Base-by-base conservation (phyloP, 1,140 invertebrate genomes). In the Drosophila novamexicana region DNA sequence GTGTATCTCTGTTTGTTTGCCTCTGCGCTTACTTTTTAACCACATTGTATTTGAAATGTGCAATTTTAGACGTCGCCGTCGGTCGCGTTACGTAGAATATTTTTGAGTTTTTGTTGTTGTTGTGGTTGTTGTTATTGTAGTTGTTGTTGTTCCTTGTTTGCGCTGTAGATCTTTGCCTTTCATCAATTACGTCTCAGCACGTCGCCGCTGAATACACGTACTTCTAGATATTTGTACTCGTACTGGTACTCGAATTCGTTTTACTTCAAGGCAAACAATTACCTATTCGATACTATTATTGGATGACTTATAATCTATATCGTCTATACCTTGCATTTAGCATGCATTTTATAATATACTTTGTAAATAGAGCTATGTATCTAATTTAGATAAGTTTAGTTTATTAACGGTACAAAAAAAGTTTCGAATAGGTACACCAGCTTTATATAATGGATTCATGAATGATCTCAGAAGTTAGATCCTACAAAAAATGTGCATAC, bases 31-130 rank as follows among this genome's bases (percentile, higher is more conserved):
- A 90, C 85, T 84, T 89, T 89, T 90, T 89, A 90, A 79, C 75
- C 81, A 89, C 84, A 89, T 84, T 90, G 84, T 89, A 84, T 89
- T 89, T 70, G 69, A 88, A 89, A 89, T 89, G 84, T 89, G 85
- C 85, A 89, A 90, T 89, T 89, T 90, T 53, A 81, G 79, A 89
- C 66, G 68, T 58, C 79, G 68, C 40, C 63, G 58, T 63, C 57
- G 56, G 40, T 65, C 67, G 56, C 64, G 56, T 67, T 61, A 75
- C 52, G 59, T 76, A 67, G 63, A 72, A 69, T 70, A 57, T 32
- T 76, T 62, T 58, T 59, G 37, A 58, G 53, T 50, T 76, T 53
- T 52, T 52, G 50, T 47, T 71, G 56, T 56, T 69, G 52, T 14
- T 71, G 36, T 14, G 63, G 14, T 64, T 49, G 9, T 44, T 64